phyloP scores from a whole-genome alignment of 2,113 vertebrate genomes.

The Gymnobelideus leadbeateri region DNA sequence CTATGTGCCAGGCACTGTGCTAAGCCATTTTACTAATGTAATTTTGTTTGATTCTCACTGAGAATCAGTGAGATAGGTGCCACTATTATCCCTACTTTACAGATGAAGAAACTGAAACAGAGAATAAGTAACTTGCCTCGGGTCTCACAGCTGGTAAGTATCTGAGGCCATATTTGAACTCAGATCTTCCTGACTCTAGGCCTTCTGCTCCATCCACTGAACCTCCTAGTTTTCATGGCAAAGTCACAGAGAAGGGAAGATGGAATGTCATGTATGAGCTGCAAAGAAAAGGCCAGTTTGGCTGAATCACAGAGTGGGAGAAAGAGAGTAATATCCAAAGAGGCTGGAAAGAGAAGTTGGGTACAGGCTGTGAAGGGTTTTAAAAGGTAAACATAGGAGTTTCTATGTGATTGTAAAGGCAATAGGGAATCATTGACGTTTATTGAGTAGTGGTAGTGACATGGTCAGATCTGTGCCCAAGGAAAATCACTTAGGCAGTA shows the following conservation, averaged over 20 bases:
- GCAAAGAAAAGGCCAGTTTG: neutral
- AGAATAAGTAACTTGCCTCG: constrained; percentile 13
- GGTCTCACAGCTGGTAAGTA: neutral
- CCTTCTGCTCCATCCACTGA: neutral
- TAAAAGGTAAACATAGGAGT: neutral
- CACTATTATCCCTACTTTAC: neutral
- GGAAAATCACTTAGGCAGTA: constrained; percentile 14
- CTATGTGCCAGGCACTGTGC: neutral
- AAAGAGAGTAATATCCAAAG: neutral
- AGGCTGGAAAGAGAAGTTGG: neutral
- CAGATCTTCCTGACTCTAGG: neutral
- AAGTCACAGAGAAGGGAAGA: neutral
- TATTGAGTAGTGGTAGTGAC: neutral
- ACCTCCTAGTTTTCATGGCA: neutral
- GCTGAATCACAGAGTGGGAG: neutral
- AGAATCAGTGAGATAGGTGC: constrained; percentile 10
- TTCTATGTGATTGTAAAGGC: neutral
- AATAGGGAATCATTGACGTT: neutral
- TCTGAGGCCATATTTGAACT: neutral
- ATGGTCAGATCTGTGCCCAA: neutral
- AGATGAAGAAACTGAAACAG: neutral
- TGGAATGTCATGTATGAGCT: too few species aligned
- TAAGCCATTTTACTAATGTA: constrained; percentile 1
- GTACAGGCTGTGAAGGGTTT: neutral
- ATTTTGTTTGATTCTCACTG: constrained; percentile 46